Percentiles rank a stretch among this genome's conserved stretches.
These are phyloP conservation scores for Tinea pellionella DNA, from an alignment of 2,888 invertebrate genomes.

Conservation along the genomic window DNA sequence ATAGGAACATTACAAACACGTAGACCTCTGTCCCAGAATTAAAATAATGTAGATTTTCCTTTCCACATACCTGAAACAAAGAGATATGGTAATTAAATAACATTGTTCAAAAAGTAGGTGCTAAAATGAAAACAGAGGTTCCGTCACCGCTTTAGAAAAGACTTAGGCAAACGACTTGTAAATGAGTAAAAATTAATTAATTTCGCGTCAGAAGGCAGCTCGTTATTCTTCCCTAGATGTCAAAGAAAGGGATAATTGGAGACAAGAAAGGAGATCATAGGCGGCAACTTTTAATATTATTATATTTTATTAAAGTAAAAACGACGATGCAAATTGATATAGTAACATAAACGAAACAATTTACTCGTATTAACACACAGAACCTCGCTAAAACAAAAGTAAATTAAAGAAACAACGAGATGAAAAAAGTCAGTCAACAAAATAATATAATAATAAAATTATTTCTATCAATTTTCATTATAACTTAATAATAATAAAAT, in stretches of 20 bases:
- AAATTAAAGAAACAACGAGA: too few species aligned
- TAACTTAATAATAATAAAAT: too few species aligned
- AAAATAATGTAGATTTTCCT: not conserved
- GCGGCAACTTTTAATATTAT: not conserved
- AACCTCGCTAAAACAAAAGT: too few species aligned
- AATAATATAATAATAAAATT: too few species aligned
- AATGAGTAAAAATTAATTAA: constrained; percentile 55
- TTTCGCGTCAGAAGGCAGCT: constrained; percentile 29
- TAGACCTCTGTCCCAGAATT: not conserved
- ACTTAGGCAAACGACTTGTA: constrained; percentile 24
- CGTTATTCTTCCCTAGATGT: constrained; percentile 28
- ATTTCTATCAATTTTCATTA: too few species aligned
- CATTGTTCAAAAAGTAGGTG: constrained; percentile 1
- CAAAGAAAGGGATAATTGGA: constrained; percentile 41
- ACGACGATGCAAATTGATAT: too few species aligned
- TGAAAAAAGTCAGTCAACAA: too few species aligned
- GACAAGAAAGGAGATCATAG: constrained; percentile 23
- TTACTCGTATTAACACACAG: too few species aligned
- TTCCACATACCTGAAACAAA: constrained; percentile 13
- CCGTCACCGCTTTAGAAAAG: not conserved
- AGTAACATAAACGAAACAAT: too few species aligned
- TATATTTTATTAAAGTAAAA: not conserved
- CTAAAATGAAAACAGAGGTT: not conserved
- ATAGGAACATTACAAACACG: not conserved
- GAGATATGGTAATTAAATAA: constrained; percentile 4